A percentile compares a stretch with the other conserved stretches of the same genome.
Conservation (phyloP, 1,140 invertebrate species). For the Eupeodes corollae region DNA sequence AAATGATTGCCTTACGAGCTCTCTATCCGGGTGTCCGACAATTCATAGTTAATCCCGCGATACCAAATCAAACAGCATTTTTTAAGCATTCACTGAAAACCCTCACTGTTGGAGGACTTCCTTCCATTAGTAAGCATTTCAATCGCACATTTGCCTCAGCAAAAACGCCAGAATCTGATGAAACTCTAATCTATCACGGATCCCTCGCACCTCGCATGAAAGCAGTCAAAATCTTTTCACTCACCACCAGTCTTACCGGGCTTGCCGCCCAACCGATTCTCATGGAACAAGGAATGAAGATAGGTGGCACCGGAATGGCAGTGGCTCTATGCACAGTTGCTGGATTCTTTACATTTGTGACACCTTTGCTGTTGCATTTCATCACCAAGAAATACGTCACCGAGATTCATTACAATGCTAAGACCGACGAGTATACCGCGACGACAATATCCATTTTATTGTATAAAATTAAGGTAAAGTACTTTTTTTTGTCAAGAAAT, state of each 20-base stretch:
- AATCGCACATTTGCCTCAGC: too few species aligned
- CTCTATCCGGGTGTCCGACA: too few species aligned
- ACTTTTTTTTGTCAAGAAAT: background rate
- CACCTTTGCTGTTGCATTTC: conserved; percentile 69
- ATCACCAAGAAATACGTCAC: conserved; percentile 79
- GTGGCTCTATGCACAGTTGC: conserved; percentile 52
- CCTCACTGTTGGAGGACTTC: too few species aligned
- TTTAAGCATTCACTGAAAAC: too few species aligned
- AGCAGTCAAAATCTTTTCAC: conserved; percentile 67
- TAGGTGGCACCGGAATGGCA: conserved; percentile 43
- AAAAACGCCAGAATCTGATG: too few species aligned
- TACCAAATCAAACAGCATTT: too few species aligned
- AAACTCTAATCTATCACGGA: conserved; percentile 47
- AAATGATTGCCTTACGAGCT: too few species aligned
- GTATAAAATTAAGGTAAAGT: conserved; percentile 46
- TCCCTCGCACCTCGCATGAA: conserved; percentile 52
- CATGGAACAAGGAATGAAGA: conserved; percentile 45
- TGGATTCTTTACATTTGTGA: conserved; percentile 69
- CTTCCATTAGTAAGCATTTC: too few species aligned
- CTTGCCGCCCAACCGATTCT: conserved; percentile 62
- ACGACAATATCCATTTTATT: conserved; percentile 57
- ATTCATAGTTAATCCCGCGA: too few species aligned
- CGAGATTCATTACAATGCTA: conserved; percentile 56
- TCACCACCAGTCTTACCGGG: conserved; percentile 59
- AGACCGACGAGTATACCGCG: conserved; percentile 54